phyloP scores from a whole-genome alignment of 1,140 invertebrate species.

The Lerema accius region DNA sequence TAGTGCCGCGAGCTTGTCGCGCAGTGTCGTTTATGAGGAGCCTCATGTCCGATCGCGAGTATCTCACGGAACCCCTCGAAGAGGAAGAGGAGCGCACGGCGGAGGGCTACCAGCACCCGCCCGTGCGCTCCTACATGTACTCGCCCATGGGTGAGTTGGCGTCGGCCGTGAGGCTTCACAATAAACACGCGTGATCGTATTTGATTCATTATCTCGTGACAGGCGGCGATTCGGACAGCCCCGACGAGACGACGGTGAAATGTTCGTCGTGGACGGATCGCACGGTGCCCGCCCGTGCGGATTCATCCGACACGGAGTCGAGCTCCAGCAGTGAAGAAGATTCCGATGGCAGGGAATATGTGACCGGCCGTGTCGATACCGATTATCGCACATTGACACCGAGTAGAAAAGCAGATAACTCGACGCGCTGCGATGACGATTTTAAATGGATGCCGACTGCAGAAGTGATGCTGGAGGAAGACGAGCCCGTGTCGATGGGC shows the following conservation, averaged over 20 bases:
- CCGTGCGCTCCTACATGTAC: constrained; percentile 81
- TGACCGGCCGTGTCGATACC: constrained; percentile 50
- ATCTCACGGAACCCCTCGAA: constrained; percentile 73
- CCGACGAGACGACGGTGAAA: constrained; percentile 76
- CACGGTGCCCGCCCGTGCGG: constrained; percentile 50
- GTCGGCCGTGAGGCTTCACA: constrained; percentile 56
- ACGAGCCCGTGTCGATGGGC: constrained; percentile 55
- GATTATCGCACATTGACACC: constrained; percentile 73
- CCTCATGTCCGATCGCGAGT: constrained; percentile 79
- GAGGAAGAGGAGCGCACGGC: constrained; percentile 72
- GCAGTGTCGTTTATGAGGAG: constrained; percentile 71
- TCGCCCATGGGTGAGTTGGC: constrained; percentile 77
- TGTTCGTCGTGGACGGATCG: constrained; percentile 72
- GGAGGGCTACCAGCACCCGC: constrained; percentile 69
- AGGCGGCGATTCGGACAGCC: constrained; percentile 81
- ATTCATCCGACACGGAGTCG: constrained; percentile 68
- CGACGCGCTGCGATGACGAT: constrained; percentile 83
- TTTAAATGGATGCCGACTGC: constrained; percentile 84
- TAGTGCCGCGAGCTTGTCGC: constrained; percentile 69
- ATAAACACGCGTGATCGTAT: constrained; percentile 35
- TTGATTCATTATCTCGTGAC: constrained; percentile 62
- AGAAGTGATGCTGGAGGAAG: constrained; percentile 63
- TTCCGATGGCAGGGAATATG: constrained; percentile 66
- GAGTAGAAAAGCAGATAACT: constrained; percentile 67
- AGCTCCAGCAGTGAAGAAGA: constrained; percentile 71